Evolutionary conservation across 2,113 vertebrate genomes (phyloP).

Genomic region (Callospermophilus lateralis): DNA sequence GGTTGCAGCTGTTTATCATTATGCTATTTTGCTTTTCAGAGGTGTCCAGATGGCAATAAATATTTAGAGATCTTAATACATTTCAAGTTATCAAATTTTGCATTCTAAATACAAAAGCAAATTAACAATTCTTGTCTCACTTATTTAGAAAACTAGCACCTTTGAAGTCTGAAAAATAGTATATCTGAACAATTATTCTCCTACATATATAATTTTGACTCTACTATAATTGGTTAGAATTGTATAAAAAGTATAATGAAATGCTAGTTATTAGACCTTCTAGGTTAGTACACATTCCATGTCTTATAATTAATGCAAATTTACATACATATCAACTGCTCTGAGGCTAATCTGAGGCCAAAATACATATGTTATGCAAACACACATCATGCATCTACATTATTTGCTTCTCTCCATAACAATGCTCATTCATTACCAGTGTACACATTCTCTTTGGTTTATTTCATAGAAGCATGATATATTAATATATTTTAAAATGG

Average conservation of each 20-base stretch:
- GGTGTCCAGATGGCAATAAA: conserved; percentile 76
- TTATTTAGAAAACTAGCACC: conserved; percentile 23
- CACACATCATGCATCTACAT: accelerated
- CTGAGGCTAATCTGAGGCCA: neutral
- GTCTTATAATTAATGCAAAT: neutral
- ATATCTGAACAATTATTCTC: neutral
- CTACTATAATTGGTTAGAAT: neutral
- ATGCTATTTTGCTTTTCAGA: conserved; percentile 55
- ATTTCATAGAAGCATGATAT: neutral
- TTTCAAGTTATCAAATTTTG: conserved; percentile 66
- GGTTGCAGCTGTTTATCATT: conserved; percentile 64
- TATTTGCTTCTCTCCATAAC: neutral
- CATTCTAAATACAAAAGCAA: conserved; percentile 63
- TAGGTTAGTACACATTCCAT: neutral
- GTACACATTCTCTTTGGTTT: neutral
- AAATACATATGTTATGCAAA: neutral
- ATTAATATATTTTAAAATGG: neutral
- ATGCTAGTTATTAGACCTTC: neutral
- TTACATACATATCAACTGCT: neutral
- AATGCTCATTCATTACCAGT: neutral
- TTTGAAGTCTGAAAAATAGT: neutral
- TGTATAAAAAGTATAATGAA: neutral
- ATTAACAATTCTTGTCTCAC: conserved; percentile 44
- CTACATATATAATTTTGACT: neutral
- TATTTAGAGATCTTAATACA: conserved; percentile 75